phyloP scores from a whole-genome alignment of 2,113 vertebrate species.

The Ahaetulla prasina region DNA sequence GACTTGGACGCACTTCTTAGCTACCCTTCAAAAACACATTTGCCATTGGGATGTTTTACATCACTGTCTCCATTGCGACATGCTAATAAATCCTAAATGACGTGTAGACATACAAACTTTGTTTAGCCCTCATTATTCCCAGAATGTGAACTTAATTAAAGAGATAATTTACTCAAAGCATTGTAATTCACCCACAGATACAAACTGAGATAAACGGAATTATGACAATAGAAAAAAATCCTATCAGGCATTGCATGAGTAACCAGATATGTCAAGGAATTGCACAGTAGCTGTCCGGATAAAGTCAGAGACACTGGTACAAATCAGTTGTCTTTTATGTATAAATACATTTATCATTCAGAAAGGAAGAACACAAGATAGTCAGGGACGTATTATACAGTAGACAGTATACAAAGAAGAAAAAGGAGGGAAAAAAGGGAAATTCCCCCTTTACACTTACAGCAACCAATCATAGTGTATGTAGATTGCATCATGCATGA shows the following conservation, averaged over 20 bases:
- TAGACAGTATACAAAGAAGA: not conserved
- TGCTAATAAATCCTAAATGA: conserved; percentile 41
- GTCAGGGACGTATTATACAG: not conserved
- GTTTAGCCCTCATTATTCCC: conserved; percentile 8
- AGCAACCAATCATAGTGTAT: not conserved
- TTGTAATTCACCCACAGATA: conserved; percentile 25
- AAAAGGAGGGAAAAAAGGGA: not conserved
- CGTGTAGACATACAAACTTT: conserved; percentile 36
- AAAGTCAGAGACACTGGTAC: not conserved
- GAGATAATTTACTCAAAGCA: conserved; percentile 24
- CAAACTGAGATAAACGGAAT: not conserved
- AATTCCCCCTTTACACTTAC: not conserved
- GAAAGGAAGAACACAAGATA: not conserved
- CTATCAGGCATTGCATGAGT: not conserved
- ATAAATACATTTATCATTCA: not conserved
- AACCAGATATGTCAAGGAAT: not conserved
- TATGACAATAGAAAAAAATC: not conserved
- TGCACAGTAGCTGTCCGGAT: not conserved
- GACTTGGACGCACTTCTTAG: conserved; percentile 32
- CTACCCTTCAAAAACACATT: conserved; percentile 45
- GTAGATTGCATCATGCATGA: not conserved
- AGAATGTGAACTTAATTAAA: conserved; percentile 36
- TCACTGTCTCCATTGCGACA: conserved; percentile 8
- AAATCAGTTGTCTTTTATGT: not conserved
- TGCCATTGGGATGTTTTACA: conserved; percentile 40